Conservation (phyloP, 2,797 vertebrate genomes). For the Pseudopleuronectes americanus region DNA sequence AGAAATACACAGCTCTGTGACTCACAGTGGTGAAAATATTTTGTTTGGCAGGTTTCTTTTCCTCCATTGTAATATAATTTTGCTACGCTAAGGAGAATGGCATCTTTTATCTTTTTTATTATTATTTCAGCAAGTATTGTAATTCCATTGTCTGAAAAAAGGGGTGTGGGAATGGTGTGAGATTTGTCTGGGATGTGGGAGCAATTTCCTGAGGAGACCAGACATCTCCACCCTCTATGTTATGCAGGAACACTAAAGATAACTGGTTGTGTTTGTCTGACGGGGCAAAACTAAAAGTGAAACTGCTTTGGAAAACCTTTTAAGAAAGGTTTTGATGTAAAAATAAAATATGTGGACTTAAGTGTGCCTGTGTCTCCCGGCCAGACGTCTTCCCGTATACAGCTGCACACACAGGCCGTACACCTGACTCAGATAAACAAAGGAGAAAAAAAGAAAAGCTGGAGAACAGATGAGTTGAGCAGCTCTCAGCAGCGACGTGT, state of each 20-base stretch:
- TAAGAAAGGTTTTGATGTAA: slow-evolving; percentile 30
- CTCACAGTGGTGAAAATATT: slow-evolving; percentile 19
- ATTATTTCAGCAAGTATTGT: slow-evolving; percentile 24
- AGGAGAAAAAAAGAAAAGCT: slow-evolving; percentile 15
- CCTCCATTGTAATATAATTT: not conserved
- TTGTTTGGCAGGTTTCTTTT: slow-evolving; percentile 2
- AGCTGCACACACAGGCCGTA: slow-evolving; percentile 15
- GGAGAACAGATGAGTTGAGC: not conserved
- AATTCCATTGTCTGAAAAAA: slow-evolving; percentile 49
- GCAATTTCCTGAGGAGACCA: slow-evolving; percentile 75
- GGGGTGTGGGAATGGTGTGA: slow-evolving; percentile 45
- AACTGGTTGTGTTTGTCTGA: slow-evolving; percentile 59
- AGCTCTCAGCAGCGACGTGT: not conserved
- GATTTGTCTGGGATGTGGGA: slow-evolving; percentile 61
- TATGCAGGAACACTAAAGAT: slow-evolving; percentile 74
- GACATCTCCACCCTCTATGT: slow-evolving; percentile 71
- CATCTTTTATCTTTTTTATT: slow-evolving; percentile 8
- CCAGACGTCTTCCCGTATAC: slow-evolving; percentile 21
- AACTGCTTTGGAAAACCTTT: slow-evolving; percentile 31
- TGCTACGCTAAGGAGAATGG: not conserved
- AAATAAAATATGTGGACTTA: not conserved
- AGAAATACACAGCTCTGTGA: slow-evolving; percentile 57
- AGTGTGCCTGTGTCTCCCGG: not conserved
- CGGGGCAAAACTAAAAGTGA: slow-evolving; percentile 44
- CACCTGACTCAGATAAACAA: slow-evolving; percentile 60